A percentile compares a stretch with the other conserved stretches of the same genome.
Evolutionary conservation across 2,888 invertebrate species (phyloP).

Genomic region (Dasypolia templi): DNA sequence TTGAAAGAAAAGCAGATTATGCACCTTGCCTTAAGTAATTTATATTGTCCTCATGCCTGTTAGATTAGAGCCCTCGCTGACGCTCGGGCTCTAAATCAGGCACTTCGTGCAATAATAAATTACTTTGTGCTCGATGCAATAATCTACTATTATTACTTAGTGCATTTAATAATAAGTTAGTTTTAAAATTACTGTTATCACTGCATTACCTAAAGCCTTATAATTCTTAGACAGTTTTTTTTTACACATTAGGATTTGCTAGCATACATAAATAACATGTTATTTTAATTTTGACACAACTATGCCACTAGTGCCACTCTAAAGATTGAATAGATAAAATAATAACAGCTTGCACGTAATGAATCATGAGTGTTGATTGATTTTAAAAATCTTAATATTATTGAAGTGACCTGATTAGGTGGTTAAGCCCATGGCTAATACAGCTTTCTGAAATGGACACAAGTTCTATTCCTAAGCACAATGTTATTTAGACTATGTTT

Average conservation of each 20-base stretch:
- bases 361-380: slow-evolving; percentile 12
- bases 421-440: not conserved
- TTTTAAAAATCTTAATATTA: slow-evolving; percentile 4
- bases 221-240: not conserved
- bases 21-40: too few relatives aligned
- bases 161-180: not conserved
- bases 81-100: too few relatives aligned
- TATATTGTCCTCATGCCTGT: too few relatives aligned
- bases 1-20: too few relatives aligned
- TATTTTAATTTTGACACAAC: slow-evolving; percentile 1
- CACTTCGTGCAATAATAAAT: too few relatives aligned
- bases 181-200: not conserved
- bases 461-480: not conserved
- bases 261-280: not conserved
- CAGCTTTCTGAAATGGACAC: not conserved
- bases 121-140: too few relatives aligned
- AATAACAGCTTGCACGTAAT: slow-evolving; percentile 3
- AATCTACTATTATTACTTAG: too few relatives aligned
- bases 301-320: slow-evolving; percentile 1
- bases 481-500: not conserved
- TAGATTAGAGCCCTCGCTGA: too few relatives aligned
- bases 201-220: not conserved
- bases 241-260: not conserved
- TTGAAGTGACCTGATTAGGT: not conserved
- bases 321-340: slow-evolving; percentile 9